Base-by-base conservation (phyloP, 2,888 invertebrate species). In the Taenaris catops region DNA sequence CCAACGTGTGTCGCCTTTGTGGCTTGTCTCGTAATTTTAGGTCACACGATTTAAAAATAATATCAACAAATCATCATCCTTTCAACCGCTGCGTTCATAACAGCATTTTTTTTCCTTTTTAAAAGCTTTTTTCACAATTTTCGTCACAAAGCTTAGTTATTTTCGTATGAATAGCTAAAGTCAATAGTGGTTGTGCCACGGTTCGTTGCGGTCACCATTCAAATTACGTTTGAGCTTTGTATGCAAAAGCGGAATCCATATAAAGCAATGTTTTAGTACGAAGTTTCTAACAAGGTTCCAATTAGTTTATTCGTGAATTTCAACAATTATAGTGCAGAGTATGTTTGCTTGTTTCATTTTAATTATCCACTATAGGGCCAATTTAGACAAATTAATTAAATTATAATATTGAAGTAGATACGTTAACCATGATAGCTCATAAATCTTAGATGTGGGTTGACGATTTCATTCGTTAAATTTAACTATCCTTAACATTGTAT, bases 21-120 rank as follows among this genome's bases (percentile, higher is more conserved):
- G 62, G 78, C 78, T 78, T 78, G 78, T 65, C 58, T 45, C 61
- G 58, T 63, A 64, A 68, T 75, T 75, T 73, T 49, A 63, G 78
- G 73, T 72, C 74, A 50, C 76, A 75, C 76, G 76, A 73, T 73
- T 53, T 48, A 54, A 57, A 53, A 60, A 64, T 63, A 63, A 56
- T 63, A 56, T 63, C 55, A 55, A 61, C 46, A 50, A 67, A 66
- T 71, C 58, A 70, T n/a, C n/a, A n/a, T n/a, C n/a, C n/a, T n/a
- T n/a, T n/a, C n/a, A n/a, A n/a, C n/a, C n/a, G n/a, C n/a, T n/a
- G n/a, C n/a, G n/a, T n/a, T n/a, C n/a, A n/a, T n/a, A n/a, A n/a
- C n/a, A n/a, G n/a, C n/a, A n/a, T n/a, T n/a, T n/a, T 73, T 71
- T 65, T 68, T 4, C 14, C 14, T 14, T 14, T 14, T 14, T 68